These are phyloP conservation scores for Zelleria hepariella DNA, from an alignment of 2,888 invertebrate genomes.

Conservation along the genomic window DNA sequence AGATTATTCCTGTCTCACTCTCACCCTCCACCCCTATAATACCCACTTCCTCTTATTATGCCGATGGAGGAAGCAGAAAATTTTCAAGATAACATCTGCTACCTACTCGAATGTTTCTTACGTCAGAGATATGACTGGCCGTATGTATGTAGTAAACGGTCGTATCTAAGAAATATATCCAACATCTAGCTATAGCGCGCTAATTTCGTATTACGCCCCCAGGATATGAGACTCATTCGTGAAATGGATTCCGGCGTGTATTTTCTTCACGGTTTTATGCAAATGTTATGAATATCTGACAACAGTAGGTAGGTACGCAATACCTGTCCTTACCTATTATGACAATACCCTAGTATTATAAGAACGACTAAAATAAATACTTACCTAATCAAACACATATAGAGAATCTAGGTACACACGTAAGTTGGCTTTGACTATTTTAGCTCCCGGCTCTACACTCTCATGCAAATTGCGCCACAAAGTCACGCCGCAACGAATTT, in stretches of 20 bases:
- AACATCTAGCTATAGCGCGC: neutral
- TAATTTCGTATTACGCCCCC: neutral
- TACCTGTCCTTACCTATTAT: neutral
- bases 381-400: no score
- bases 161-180: neutral
- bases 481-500: no score
- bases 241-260: neutral
- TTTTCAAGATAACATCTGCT: conserved; percentile 11
- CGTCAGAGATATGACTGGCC: conserved; percentile 10
- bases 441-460: no score
- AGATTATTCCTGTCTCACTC: neutral
- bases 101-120: conserved; percentile 10
- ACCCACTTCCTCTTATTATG: conserved; percentile 9
- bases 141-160: conserved; percentile 1
- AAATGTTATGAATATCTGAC: neutral
- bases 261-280: neutral
- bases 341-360: neutral
- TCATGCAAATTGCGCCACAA: no score
- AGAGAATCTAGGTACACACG: no score
- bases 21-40: neutral
- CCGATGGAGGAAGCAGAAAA: conserved; percentile 8
- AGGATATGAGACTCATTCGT: neutral
- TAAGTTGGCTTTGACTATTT: no score
- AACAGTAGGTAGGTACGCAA: no score
- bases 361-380: neutral